These are phyloP conservation scores for Papilio protenor DNA, from an alignment of 2,888 invertebrate species.

Conservation along the genomic window DNA sequence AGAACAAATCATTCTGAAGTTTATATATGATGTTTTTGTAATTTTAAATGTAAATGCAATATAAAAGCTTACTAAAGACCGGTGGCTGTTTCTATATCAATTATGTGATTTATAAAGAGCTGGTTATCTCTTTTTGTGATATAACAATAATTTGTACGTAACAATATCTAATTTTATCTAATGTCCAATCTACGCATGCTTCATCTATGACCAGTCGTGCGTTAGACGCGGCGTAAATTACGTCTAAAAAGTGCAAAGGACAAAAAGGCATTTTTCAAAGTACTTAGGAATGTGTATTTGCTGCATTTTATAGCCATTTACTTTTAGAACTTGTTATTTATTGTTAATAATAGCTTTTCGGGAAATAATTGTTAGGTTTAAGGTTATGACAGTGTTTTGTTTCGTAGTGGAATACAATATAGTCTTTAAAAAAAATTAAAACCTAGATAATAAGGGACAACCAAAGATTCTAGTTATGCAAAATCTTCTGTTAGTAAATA, in stretches of 20 bases:
- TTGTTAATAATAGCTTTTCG: slow-evolving; percentile 25
- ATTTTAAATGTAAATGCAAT: not conserved
- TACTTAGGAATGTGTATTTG: slow-evolving; percentile 54
- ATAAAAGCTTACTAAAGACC: not conserved
- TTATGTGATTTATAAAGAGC: not conserved
- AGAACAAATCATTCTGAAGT: not conserved
- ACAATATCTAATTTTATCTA: not conserved
- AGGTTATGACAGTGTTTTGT: not conserved
- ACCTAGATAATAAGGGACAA: not conserved
- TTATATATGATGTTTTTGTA: not conserved
- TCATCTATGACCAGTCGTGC: slow-evolving; percentile 45
- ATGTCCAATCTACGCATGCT: slow-evolving; percentile 5
- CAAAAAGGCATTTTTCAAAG: slow-evolving; percentile 50
- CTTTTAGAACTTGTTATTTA: slow-evolving; percentile 29
- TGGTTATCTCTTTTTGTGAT: not conserved
- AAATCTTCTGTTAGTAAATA: not conserved
- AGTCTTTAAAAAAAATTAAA: not conserved
- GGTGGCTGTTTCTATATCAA: not conserved
- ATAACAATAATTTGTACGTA: not conserved
- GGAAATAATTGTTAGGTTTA: slow-evolving; percentile 6
- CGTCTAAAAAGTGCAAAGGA: slow-evolving; percentile 51
- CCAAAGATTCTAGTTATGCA: not conserved
- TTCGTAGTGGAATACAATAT: not conserved
- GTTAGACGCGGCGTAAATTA: slow-evolving; percentile 70
- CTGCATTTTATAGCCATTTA: slow-evolving; percentile 30